Evolutionary conservation across 2,113 vertebrate species (phyloP), one percentile per base, ranked within the genome.

Genomic region (Acinonyx jubatus): DNA sequence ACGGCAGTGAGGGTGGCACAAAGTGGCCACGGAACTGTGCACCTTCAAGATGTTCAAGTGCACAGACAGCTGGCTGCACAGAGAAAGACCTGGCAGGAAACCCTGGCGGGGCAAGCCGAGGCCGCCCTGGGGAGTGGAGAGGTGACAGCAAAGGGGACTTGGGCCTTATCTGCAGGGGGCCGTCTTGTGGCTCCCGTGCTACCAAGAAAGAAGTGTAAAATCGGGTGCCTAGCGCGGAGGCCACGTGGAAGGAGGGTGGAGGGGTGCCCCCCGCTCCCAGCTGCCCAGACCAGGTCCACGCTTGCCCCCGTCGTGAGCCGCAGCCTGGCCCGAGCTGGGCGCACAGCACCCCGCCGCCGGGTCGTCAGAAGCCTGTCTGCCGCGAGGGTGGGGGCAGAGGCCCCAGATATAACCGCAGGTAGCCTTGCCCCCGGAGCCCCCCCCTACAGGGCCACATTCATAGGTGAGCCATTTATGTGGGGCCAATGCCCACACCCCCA

Each of bases 381-480:
- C 6, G 71, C 12, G 68, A 71, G 19, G 25, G 27, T 29, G 69
- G 73, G 48, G n/a, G 14, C 12, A 8, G 71, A 29, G 89, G 10
- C 38, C 7, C 0, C 55, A 12, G 66, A 74, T 45, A 31, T 4
- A 50, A 63, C 81, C 71, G 78, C 79, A 97, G 95, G 88, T 68
- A 69, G 12, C 31, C 73, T 50, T 9, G 41, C 83, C 45, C 97
- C 93, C 57, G 0, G 81, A 65, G 69, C 85, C 96, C 76, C 91
- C 38, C 23, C 7, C 78, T 21, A 1, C 2, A 25, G 91, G 90
- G 95, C 86, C 0, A 45, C 73, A 96, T 98, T 99, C 99, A 99
- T 99, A 98, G 98, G 98, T 99, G 97, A 99, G 52, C 97, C 98
- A 99, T 99, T 99, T 98, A 99, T 98, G 98, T 98, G 98, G 88